Evolutionary conservation across 2,888 invertebrate genomes (phyloP).

Genomic region (Eretmocerus hayati): DNA sequence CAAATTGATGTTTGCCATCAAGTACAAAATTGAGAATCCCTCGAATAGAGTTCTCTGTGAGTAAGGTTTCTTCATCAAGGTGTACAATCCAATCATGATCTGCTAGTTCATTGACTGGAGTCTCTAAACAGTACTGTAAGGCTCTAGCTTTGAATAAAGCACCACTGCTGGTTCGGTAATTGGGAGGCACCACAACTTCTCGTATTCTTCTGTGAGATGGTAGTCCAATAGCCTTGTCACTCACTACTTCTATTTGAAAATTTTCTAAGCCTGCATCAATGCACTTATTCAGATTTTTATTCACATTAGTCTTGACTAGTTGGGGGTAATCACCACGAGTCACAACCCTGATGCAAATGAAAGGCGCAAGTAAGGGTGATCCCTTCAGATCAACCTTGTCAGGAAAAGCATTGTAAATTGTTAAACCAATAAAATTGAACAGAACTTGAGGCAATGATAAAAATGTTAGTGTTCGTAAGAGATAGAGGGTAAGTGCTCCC

Average conservation of each 20-base stretch:
- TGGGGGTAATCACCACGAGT: conserved; percentile 92
- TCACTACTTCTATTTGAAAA: conserved; percentile 92
- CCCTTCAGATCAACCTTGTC: conserved; percentile 84
- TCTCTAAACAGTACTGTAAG: conserved; percentile 90
- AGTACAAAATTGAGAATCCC: conserved; percentile 91
- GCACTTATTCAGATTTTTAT: conserved; percentile 80
- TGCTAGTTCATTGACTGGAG: conserved; percentile 73
- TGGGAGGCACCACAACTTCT: conserved; percentile 81
- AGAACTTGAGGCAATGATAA: conserved; percentile 84
- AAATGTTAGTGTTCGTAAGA: conserved; percentile 72
- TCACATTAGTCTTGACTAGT: conserved; percentile 79
- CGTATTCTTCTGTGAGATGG: conserved; percentile 73
- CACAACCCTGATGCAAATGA: conserved; percentile 89
- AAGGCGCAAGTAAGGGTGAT: conserved; percentile 85
- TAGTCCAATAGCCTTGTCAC: conserved; percentile 76
- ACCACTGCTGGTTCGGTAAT: conserved; percentile 82
- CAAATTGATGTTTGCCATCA: conserved; percentile 91
- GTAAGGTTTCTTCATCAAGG: conserved; percentile 90
- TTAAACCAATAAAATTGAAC: conserved; percentile 80
- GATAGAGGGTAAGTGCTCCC: conserved; percentile 67
- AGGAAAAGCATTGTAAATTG: conserved; percentile 89
- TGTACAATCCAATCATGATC: conserved; percentile 97
- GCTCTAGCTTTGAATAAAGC: conserved; percentile 93
- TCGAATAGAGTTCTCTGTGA: conserved; percentile 84
- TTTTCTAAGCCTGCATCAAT: conserved; percentile 87